Percentiles rank a stretch among this genome's conserved stretches.
Evolutionary conservation across 1,140 invertebrate genomes (phyloP).

Genomic region (Bombus pyrosoma): DNA sequence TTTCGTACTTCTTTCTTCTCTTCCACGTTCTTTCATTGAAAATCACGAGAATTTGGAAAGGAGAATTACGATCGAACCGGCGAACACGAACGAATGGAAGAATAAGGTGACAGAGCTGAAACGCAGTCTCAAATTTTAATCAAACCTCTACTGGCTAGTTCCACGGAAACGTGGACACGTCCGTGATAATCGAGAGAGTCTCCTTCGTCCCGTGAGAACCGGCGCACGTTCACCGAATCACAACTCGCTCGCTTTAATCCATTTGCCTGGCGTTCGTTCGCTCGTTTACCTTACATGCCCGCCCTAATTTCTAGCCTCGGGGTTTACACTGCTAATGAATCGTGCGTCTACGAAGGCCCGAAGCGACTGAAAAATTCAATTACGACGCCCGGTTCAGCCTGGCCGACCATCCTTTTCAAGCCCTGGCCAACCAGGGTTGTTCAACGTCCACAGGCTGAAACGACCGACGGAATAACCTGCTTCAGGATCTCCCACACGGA

Average conservation of each 20-base stretch:
- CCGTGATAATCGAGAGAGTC: conserved; percentile 3
- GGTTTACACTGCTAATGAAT: conserved; percentile 70
- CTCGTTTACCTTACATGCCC: conserved; percentile 65
- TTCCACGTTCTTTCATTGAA: too few relatives aligned
- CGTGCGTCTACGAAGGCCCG: conserved; percentile 52
- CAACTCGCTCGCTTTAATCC: conserved; percentile 62
- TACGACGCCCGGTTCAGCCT: conserved; percentile 19
- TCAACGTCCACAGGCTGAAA: neutral
- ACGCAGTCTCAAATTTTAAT: conserved; percentile 24
- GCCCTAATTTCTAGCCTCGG: conserved; percentile 56
- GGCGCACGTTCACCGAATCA: conserved; percentile 43
- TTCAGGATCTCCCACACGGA: neutral
- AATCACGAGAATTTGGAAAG: too few relatives aligned
- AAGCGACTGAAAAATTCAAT: conserved; percentile 65
- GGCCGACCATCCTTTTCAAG: conserved; percentile 26
- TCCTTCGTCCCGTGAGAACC: conserved; percentile 22
- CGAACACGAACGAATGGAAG: too few relatives aligned
- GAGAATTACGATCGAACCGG: neutral
- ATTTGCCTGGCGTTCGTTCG: conserved; percentile 50
- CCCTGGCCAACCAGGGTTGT: neutral
- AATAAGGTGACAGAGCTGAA: too few relatives aligned
- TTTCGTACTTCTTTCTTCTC: neutral
- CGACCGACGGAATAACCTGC: neutral
- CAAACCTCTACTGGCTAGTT: neutral
- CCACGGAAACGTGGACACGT: neutral